Percentiles rank a stretch among this genome's conserved stretches.
phyloP scores from a whole-genome alignment of 2,888 invertebrate genomes.

The Platycheirus rosarum region DNA sequence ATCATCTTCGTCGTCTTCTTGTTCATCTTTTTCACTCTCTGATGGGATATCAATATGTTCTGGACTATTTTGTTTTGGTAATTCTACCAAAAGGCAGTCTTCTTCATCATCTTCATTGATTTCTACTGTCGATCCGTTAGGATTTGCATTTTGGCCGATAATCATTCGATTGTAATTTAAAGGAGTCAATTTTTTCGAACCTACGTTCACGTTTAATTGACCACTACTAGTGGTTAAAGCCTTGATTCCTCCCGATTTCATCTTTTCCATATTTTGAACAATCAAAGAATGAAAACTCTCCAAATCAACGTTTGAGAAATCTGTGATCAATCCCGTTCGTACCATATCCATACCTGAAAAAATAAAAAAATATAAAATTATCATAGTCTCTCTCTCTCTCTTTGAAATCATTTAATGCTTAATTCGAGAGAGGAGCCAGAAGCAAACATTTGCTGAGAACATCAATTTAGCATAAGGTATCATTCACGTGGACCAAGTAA shows the following conservation, averaged over 20 bases:
- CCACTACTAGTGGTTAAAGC: slow-evolving; percentile 18
- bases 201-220: background rate
- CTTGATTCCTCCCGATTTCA: slow-evolving; percentile 17
- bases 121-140: background rate
- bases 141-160: slow-evolving; percentile 4
- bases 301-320: slow-evolving; percentile 44
- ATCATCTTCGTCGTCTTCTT: slow-evolving; percentile 29
- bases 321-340: slow-evolving; percentile 51
- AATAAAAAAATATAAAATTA: slow-evolving; percentile 26
- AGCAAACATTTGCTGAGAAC: slow-evolving; percentile 12
- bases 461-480: slow-evolving; percentile 70
- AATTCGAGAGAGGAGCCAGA: slow-evolving; percentile 50
- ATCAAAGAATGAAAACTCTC: slow-evolving; percentile 55
- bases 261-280: slow-evolving; percentile 45
- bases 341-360: slow-evolving; percentile 63
- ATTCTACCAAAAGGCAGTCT: slow-evolving; percentile 34
- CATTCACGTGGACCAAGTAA: slow-evolving; percentile 71
- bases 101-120: slow-evolving; percentile 30
- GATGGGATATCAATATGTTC: slow-evolving; percentile 1
- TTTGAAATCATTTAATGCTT: slow-evolving; percentile 53
- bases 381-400: slow-evolving; percentile 1
- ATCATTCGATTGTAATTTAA: slow-evolving; percentile 20
- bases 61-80: background rate
- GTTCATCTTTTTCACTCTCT: background rate
- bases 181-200: slow-evolving; percentile 10